Evolutionary conservation across 2,888 invertebrate species (phyloP).

Genomic region (Stenoptilia bipunctidactyla): DNA sequence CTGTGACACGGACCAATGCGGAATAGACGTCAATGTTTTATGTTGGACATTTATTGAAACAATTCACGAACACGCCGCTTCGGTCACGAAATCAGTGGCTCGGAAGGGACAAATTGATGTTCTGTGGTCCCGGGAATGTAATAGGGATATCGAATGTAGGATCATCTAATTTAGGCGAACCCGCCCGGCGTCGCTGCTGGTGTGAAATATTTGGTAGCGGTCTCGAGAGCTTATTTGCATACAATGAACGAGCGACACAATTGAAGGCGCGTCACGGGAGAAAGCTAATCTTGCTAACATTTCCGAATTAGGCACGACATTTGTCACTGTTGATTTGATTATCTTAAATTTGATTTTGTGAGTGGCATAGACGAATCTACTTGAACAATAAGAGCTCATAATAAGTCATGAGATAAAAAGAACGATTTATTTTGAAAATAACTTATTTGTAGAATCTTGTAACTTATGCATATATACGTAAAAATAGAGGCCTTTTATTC

Average conservation of each 20-base stretch:
- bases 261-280: slow-evolving; percentile 42
- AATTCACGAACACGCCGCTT: neutral
- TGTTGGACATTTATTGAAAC: no score
- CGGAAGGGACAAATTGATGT: slow-evolving; percentile 41
- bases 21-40: slow-evolving; percentile 10
- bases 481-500: no score
- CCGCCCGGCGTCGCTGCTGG: slow-evolving; percentile 10
- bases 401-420: no score
- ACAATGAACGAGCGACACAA: slow-evolving; percentile 44
- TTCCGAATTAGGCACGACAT: slow-evolving; percentile 18
- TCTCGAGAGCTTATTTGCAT: slow-evolving; percentile 51
- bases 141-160: slow-evolving; percentile 12
- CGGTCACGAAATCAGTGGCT: slow-evolving; percentile 9
- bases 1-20: slow-evolving; percentile 14
- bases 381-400: no score
- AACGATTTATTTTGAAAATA: no score
- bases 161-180: slow-evolving; percentile 37
- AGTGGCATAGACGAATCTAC: no score
- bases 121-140: slow-evolving; percentile 37
- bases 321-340: no score
- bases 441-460: no score
- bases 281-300: slow-evolving; percentile 42
- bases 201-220: slow-evolving; percentile 58
- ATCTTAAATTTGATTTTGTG: no score
- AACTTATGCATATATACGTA: no score